A percentile compares a stretch with the other conserved stretches of the same genome.
These are phyloP conservation scores for Latrodectus hesperus DNA, from an alignment of 2,888 invertebrate genomes.

Conservation along the genomic window DNA sequence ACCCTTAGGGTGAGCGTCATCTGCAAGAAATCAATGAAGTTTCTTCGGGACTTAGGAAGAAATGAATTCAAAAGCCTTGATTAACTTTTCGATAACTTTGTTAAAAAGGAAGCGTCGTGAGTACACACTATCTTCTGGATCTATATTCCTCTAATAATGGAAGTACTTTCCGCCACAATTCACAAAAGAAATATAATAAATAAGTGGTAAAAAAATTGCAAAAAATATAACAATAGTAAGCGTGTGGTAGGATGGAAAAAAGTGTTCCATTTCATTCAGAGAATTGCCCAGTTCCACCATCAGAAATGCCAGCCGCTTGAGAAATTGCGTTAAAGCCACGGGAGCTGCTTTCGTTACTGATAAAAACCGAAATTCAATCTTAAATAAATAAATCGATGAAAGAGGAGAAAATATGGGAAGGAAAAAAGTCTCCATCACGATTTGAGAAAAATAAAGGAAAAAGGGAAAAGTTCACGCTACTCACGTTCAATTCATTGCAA, in stretches of 20 bases:
- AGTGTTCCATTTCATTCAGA: constrained; percentile 26
- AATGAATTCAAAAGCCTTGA: too few relatives aligned
- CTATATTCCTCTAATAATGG: too few relatives aligned
- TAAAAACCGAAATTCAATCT: constrained; percentile 48
- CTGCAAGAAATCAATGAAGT: too few relatives aligned
- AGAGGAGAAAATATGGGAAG: neutral
- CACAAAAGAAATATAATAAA: too few relatives aligned
- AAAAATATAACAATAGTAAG: too few relatives aligned
- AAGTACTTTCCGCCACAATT: too few relatives aligned
- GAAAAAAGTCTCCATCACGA: neutral
- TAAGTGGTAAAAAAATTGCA: too few relatives aligned
- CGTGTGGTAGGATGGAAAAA: neutral
- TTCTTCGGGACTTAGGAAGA: too few relatives aligned
- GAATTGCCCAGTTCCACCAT: constrained; percentile 25
- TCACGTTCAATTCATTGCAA: constrained; percentile 26
- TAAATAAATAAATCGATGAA: constrained; percentile 44
- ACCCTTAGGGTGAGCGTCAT: too few relatives aligned
- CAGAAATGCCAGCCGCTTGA: constrained; percentile 32
- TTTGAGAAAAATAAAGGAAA: constrained; percentile 1
- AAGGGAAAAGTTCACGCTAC: neutral
- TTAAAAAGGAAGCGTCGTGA: too few relatives aligned
- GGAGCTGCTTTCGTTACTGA: constrained; percentile 44
- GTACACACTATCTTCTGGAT: too few relatives aligned
- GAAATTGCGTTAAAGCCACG: constrained; percentile 45
- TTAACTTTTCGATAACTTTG: too few relatives aligned